Base-by-base conservation (phyloP, 1,140 invertebrate species). In the Heterodera carotae region DNA sequence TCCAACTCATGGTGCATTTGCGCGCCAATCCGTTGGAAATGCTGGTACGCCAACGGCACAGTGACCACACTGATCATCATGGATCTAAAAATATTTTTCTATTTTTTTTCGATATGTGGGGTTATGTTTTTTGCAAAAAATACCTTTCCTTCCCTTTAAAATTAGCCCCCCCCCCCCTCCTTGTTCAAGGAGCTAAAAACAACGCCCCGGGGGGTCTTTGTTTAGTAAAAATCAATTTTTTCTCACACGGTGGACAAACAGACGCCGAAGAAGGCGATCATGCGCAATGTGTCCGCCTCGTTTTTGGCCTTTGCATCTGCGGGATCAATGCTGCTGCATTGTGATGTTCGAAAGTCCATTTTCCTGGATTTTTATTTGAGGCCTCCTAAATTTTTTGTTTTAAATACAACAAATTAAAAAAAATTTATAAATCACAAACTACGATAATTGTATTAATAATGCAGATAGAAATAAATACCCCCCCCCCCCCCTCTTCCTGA, bases 1-100 rank as follows among this genome's bases (percentile, higher is more conserved):
- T 86, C 85, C 33, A 85, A 75, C 69, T 85, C 84, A 62, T 78
- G 79, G 67, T 85, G 83, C 84, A 85, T 84, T 25, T 83, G 78
- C 36, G 85, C 77, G 64, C 85, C 84, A 73, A 85, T 83, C 34
- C 81, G 64, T 27, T 75, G 72, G 18, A 75, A 69, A 74, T 85
- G 80, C 31, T 84, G 81, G 70, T 86, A 85, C 8, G 84, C 71
- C 80, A 85, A 83, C 29, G 84, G 84, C 6, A 85, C 84, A 25
- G 80, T 69, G 29, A 85, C 66, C 33, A 85, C 83, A 43, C 82
- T 82, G 53, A 81, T 80, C 70, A 85, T 53, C 48, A 53, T 53
- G 48, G 48, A 53, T 6, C 39, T 43, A 12, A 43, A 43, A 39
- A 39, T 39, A 6, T 6, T 6, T 39, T 39, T 39, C n/a, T 43